Evolutionary conservation across 2,888 invertebrate genomes (phyloP), one percentile per base, ranked within the genome.

Genomic region (Netelia melanura): DNA sequence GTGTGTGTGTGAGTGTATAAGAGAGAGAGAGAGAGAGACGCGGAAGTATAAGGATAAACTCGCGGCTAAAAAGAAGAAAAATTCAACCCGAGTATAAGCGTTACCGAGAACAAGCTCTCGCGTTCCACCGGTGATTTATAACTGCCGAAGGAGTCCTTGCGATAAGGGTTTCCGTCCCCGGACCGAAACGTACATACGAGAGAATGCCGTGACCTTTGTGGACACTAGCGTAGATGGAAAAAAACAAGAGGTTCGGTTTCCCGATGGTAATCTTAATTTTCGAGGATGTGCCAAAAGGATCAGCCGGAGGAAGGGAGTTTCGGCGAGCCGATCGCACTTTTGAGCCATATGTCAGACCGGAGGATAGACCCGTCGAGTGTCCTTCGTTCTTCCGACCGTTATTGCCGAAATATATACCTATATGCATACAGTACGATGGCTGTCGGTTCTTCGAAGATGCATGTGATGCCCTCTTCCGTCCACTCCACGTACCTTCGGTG

Each of bases 241-340:
- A 54, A 67, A 75, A 75, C 17, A 17, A 67, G 52, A 71, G 58
- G 38, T 48, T 77, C 58, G 70, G 44, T 70, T 61, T 62, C 21
- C 11, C 44, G 56, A 14, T 58, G 56, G 76, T 65, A 65, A 82
- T 82, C 81, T 82, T 82, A 56, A 82, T 82, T 65, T 68, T 70
- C 56, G 14, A 70, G 76, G 43, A 65, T 71, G 56, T 77, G 76
- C 71, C 79, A 62, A 70, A 81, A 70, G 70, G 71, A 58, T 77
- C 81, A 54, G 54, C 48, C 21, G 76, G 23, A 72, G 67, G 58
- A 77, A 77, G 61, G 77, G 72, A 77, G 77, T 71, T 71, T 8
- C 61, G 58, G 48, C 61, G 52, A 77, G 48, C 67, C 61, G 82
- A 83, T 83, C 82, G 48, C 56, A 62, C 61, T 62, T 61, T 58